Base-by-base conservation (phyloP, 2,888 invertebrate species). In the Chaetogeoica ovagalla region DNA sequence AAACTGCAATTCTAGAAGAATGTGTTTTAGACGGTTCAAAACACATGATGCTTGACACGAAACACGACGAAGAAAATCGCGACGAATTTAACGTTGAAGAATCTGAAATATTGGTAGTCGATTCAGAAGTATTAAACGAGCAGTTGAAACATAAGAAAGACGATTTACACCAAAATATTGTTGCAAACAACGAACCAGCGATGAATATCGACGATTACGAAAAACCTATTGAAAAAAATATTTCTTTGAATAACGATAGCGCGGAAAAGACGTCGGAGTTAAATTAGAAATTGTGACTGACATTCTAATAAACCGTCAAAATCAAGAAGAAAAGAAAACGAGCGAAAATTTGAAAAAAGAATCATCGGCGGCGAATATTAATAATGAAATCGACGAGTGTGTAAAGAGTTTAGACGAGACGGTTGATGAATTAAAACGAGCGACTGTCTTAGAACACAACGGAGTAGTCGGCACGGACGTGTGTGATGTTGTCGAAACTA, bases 301-400 rank as follows among this genome's bases (percentile, higher is more conserved):
- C 21, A 23, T 2, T 5, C 11, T 9, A 11, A 15, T 52, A 52
- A 63, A 55, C 48, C 13, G 48, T 63, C n/a, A 55, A 63, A 37
- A 63, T 0, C 11, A 39, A 48, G 11, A 1, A 11, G 48, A 48
- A 21, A 5, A 52, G 52, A 60, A 60, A 23, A 60, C 17, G 5
- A 23, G 7, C 72, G 76, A 70, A 63, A 57, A 70, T 66, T 66
- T 57, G 19, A 76, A 73, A 81, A 70, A 83, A 57, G 59, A 81
- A 57, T 70, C 63, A 55, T 82, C 55, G 76, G 84, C 72, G 76
- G 84, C 73, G 73, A 83, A 81, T 60, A 81, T 81, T 81, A 82
- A 84, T 37, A 75, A 83, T 71, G 82, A 81, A 52, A 73, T 76
- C 30, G 11, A 11, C 15, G 79, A 30, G 1, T n/a, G 5, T 6